These are phyloP conservation scores for Pomatorhinus ruficollis DNA, from an alignment of 2,113 vertebrate genomes.

Conservation along the genomic window DNA sequence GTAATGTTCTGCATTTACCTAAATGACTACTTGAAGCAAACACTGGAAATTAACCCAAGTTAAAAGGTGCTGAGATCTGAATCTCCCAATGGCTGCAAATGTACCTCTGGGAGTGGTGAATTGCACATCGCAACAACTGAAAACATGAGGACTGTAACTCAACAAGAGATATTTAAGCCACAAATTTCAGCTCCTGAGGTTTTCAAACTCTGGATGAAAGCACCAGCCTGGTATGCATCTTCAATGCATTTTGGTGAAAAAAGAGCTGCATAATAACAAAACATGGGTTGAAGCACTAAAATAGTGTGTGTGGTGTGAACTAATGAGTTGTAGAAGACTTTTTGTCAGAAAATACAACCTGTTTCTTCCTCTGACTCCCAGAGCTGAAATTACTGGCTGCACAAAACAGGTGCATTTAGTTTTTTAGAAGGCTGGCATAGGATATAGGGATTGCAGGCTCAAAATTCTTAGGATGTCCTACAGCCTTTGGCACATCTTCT, in stretches of 20 bases:
- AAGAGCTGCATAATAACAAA: not conserved
- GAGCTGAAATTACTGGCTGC: not conserved
- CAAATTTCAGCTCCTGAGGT: not conserved
- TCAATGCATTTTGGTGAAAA: not conserved
- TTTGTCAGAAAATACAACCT: not conserved
- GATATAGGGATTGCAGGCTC: not conserved
- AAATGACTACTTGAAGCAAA: not conserved
- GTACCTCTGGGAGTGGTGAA: not conserved
- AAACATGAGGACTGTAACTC: not conserved
- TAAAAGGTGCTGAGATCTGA: not conserved
- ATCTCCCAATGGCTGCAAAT: not conserved
- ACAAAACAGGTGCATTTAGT: not conserved
- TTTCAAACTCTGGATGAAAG: not conserved
- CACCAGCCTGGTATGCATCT: not conserved
- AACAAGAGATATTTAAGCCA: not conserved
- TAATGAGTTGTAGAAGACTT: not conserved
- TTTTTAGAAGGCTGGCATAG: not conserved
- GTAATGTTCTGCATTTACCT: not conserved
- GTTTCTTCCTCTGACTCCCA: not conserved
- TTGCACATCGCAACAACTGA: not conserved
- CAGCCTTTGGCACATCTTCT: not conserved
- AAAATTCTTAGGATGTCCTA: not conserved
- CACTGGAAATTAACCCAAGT: not conserved
- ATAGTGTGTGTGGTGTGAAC: fast-evolving
- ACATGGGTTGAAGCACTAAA: not conserved